These are phyloP conservation scores for Apotomis betuletana DNA, from an alignment of 2,888 invertebrate genomes.

Conservation along the genomic window DNA sequence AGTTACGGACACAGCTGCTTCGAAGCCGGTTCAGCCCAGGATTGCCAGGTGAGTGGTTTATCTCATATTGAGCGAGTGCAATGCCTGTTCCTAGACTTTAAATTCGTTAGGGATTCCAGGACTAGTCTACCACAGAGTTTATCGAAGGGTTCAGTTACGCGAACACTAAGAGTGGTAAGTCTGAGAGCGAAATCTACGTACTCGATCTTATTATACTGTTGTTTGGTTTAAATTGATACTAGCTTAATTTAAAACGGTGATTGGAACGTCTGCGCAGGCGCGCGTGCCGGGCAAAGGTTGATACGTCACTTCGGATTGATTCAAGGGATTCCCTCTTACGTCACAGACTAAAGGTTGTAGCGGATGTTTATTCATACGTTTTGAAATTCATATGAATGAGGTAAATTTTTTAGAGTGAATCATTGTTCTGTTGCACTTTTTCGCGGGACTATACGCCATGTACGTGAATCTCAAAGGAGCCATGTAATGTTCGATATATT, in stretches of 20 bases:
- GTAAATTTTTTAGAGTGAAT: not conserved
- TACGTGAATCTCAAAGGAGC: not conserved
- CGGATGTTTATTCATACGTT: constrained; percentile 53
- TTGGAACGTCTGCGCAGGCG: constrained; percentile 65
- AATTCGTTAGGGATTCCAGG: too few species aligned
- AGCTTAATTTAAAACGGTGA: not conserved
- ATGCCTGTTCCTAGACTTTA: too few species aligned
- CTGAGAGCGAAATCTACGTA: not conserved
- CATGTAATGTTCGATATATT: not conserved
- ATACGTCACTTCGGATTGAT: constrained; percentile 30
- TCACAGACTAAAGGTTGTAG: constrained; percentile 57
- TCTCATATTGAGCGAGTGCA: too few species aligned
- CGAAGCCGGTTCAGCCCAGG: too few species aligned
- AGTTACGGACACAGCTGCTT: too few species aligned
- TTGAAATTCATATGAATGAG: constrained; percentile 24
- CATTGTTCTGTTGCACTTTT: not conserved
- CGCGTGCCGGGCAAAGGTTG: constrained; percentile 40
- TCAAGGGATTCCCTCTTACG: constrained; percentile 72
- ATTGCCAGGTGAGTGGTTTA: too few species aligned
- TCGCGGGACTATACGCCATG: not conserved
- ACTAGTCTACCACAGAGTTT: too few species aligned
- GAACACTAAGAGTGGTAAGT: not conserved
- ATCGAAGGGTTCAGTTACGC: too few species aligned
- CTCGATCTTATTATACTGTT: not conserved
- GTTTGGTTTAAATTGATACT: constrained; percentile 3